A percentile compares a stretch with the other conserved stretches of the same genome.
These are phyloP conservation scores for Acrobasis repandana DNA, from an alignment of 2,888 invertebrate genomes.

Conservation along the genomic window DNA sequence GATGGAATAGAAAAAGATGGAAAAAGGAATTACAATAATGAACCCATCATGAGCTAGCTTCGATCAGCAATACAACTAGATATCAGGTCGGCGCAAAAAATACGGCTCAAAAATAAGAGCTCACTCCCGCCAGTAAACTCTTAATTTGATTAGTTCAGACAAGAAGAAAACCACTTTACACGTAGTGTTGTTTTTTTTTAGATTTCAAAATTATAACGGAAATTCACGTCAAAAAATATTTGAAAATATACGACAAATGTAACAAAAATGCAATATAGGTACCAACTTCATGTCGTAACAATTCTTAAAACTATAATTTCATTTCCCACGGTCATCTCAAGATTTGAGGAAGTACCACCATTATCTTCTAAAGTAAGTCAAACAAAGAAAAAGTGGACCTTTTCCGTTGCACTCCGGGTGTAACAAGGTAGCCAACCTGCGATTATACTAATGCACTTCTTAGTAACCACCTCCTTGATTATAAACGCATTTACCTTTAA, in stretches of 20 bases:
- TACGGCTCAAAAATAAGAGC: too few relatives aligned
- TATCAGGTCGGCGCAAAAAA: too few relatives aligned
- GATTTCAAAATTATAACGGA: too few relatives aligned
- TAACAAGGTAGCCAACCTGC: slow-evolving; percentile 59
- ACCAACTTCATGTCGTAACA: slow-evolving; percentile 33
- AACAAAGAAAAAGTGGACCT: slow-evolving; percentile 51
- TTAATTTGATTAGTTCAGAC: too few relatives aligned
- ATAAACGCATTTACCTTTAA: slow-evolving; percentile 68
- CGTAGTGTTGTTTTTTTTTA: too few relatives aligned
- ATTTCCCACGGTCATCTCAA: slow-evolving; percentile 75
- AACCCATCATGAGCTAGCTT: too few relatives aligned
- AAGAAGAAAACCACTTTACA: too few relatives aligned
- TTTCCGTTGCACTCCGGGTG: slow-evolving; percentile 28
- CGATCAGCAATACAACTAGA: too few relatives aligned
- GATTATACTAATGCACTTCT: slow-evolving; percentile 72
- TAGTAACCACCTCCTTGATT: slow-evolving; percentile 57
- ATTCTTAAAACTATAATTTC: slow-evolving; percentile 56
- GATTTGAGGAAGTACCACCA: slow-evolving; percentile 73
- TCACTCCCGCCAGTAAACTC: too few relatives aligned
- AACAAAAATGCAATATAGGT: neutral
- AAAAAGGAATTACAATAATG: too few relatives aligned
- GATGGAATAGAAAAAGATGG: too few relatives aligned
- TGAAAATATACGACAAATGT: neutral
- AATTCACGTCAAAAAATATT: too few relatives aligned
- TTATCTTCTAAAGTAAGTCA: slow-evolving; percentile 73